Percentiles rank a stretch among this genome's conserved stretches.
Evolutionary conservation across 2,888 invertebrate species (phyloP).

Genomic region (Tenthredo notha): DNA sequence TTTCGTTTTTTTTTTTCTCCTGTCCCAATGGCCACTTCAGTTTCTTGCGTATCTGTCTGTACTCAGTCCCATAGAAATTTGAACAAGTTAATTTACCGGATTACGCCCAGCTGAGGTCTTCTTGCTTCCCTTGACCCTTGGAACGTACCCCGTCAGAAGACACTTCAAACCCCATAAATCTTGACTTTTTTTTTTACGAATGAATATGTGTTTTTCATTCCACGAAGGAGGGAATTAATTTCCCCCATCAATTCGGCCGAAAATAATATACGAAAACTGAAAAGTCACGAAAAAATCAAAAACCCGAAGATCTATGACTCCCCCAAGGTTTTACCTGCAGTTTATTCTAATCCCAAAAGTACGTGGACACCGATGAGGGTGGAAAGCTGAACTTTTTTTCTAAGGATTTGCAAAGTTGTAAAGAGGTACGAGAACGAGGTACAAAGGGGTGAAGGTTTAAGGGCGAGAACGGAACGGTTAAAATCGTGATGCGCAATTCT

Average conservation of each 20-base stretch:
- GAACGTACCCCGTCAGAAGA: neutral
- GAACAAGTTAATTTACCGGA: constrained; percentile 50
- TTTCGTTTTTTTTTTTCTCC: too few species aligned
- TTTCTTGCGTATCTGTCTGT: constrained; percentile 12
- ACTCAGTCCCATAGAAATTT: constrained; percentile 9
- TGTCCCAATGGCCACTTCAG: neutral
- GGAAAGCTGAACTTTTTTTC: neutral
- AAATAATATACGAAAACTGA: neutral
- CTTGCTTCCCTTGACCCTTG: constrained; percentile 29
- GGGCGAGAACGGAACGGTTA: neutral
- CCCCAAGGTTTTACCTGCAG: neutral
- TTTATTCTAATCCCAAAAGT: neutral
- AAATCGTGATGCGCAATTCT: constrained; percentile 21
- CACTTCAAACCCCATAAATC: constrained; percentile 1
- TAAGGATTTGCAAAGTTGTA: constrained; percentile 2
- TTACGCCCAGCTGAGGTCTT: constrained; percentile 28
- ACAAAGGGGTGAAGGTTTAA: constrained; percentile 17
- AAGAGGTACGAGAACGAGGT: neutral
- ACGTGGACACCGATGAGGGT: neutral
- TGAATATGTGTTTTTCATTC: neutral
- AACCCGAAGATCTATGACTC: neutral
- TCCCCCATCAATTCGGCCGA: neutral
- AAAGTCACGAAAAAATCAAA: neutral
- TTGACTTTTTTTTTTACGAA: neutral
- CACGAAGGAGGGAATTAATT: neutral